Evolutionary conservation across 92 coral and sea anemone species (phyloP).

Genomic region (Phenganax marumi): DNA sequence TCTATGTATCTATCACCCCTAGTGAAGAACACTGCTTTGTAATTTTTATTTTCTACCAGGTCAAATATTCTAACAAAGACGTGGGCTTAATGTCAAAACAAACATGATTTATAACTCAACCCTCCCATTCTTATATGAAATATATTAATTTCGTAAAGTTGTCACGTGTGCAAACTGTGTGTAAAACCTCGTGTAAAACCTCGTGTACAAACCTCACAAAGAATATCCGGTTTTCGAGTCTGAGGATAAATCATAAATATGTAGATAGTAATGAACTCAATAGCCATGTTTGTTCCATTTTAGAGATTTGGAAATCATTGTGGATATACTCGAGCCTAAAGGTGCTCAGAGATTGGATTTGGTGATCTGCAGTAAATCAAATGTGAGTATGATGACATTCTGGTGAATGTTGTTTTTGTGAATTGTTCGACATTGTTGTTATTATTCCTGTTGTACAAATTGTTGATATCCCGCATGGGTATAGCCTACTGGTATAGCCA

Average conservation of each 20-base stretch:
- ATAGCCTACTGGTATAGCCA: no score
- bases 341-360: no score
- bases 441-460: no score
- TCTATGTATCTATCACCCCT: background rate
- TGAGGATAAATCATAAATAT: background rate
- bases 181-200: constrained; percentile 18
- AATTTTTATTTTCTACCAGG: background rate
- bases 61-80: background rate
- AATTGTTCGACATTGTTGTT: no score
- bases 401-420: no score
- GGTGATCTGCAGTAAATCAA: no score
- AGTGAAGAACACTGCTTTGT: background rate
- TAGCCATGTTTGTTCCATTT: background rate
- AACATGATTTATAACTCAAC: constrained; percentile 26
- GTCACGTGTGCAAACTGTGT: constrained; percentile 14
- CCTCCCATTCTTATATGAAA: background rate
- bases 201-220: constrained; percentile 12
- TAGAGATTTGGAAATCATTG: background rate
- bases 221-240: constrained; percentile 32
- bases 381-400: no score
- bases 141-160: constrained; percentile 17
- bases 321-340: no score
- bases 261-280: background rate
- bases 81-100: constrained; percentile 66
- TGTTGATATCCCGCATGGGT: no score